phyloP scores from a whole-genome alignment of 2,113 vertebrate species.

The Hiodon tergisus region DNA sequence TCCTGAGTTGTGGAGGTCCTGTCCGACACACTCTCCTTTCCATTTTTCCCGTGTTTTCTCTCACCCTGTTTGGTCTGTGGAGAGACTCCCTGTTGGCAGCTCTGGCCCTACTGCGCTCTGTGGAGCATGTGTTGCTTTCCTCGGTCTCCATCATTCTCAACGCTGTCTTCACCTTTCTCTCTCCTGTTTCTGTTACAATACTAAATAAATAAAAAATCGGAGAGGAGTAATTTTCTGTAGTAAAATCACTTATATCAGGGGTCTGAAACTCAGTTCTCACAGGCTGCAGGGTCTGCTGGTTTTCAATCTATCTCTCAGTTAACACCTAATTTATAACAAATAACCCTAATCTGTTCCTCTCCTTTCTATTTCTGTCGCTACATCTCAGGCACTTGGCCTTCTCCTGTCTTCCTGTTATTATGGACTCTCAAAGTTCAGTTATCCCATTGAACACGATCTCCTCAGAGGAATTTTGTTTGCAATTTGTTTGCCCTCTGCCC shows the following conservation, averaged over 20 bases:
- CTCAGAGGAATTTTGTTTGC: neutral
- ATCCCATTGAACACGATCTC: neutral
- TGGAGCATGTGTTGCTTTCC: neutral
- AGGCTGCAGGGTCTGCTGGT: too few relatives aligned
- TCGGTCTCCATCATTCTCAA: neutral
- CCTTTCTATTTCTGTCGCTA: too few relatives aligned
- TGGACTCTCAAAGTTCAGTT: neutral
- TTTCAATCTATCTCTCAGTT: too few relatives aligned
- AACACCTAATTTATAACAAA: too few relatives aligned
- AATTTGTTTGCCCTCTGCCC: neutral
- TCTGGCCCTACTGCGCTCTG: neutral
- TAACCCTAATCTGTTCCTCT: too few relatives aligned
- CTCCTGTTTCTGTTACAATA: neutral
- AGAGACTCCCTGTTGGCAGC: neutral
- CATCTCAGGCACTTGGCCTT: too few relatives aligned
- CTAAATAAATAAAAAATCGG: too few relatives aligned
- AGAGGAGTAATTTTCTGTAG: too few relatives aligned
- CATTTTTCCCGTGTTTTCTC: neutral
- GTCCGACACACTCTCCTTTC: slow-evolving; percentile 14
- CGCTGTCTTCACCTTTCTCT: neutral
- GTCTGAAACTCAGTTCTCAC: too few relatives aligned
- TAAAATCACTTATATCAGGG: too few relatives aligned
- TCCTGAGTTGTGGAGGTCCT: slow-evolving; percentile 44
- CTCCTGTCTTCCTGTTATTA: neutral
- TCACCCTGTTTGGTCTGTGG: neutral